These are phyloP conservation scores for Peromyscus maniculatus DNA, from an alignment of 2,113 vertebrate genomes.

Conservation along the genomic window DNA sequence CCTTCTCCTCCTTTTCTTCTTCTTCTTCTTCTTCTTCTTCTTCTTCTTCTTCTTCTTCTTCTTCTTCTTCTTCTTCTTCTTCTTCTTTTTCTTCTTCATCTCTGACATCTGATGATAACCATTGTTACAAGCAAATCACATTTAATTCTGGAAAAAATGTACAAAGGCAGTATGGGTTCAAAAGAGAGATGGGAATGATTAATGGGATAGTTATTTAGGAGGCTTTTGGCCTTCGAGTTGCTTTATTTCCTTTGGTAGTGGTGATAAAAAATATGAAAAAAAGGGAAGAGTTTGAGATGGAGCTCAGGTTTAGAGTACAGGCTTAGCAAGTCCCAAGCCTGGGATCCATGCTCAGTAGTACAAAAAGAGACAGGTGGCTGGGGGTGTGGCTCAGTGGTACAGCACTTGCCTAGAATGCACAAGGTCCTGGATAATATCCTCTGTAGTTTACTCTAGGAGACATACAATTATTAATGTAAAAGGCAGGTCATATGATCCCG, in stretches of 20 bases:
- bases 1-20: not conserved
- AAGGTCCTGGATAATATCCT: not conserved
- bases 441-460: not conserved
- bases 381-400: not conserved
- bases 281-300: not conserved
- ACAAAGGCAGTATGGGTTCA: slow-evolving; percentile 42
- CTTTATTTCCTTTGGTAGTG: slow-evolving; percentile 6
- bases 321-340: not conserved
- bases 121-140: slow-evolving; percentile 35
- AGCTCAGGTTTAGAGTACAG: not conserved
- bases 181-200: not conserved
- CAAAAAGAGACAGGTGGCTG: not conserved
- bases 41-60: no score
- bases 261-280: slow-evolving; percentile 28
- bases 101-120: slow-evolving; percentile 31
- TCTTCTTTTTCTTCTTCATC: not conserved
- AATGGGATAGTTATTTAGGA: not conserved
- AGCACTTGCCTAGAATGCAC: not conserved
- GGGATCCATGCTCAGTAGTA: not conserved
- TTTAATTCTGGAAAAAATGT: slow-evolving; percentile 56
- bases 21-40: not conserved
- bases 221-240: slow-evolving; percentile 4
- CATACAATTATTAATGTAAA: slow-evolving; percentile 17
- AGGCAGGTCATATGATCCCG: not conserved
- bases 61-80: accelerated